Conservation (phyloP, 2,888 invertebrate genomes). For the Cryptus viduatorius region DNA sequence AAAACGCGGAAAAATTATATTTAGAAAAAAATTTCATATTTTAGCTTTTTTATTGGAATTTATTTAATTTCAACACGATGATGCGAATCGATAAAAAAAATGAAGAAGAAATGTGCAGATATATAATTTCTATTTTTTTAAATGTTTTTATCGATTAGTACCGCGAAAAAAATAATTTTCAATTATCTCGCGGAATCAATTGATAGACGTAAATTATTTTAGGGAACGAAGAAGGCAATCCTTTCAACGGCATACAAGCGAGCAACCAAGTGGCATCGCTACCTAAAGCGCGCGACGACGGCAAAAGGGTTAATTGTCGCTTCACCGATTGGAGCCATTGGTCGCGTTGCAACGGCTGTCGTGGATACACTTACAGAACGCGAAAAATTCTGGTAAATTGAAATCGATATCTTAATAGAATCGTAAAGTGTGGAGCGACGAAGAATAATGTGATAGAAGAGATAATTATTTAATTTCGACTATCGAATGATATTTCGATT, state of each 20-base stretch:
- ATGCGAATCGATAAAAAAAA: no score
- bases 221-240: conserved; percentile 63
- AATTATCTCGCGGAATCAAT: not conserved
- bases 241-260: conserved; percentile 78
- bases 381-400: conserved; percentile 79
- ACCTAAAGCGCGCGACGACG: conserved; percentile 65
- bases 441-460: not conserved
- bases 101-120: no score
- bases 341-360: conserved; percentile 92
- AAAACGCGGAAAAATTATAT: no score
- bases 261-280: conserved; percentile 78
- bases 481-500: not conserved
- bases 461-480: no score
- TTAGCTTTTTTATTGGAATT: no score
- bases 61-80: no score
- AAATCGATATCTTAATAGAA: not conserved
- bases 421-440: no score
- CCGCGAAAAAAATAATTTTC: not conserved
- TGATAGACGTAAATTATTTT: conserved; percentile 43
- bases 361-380: conserved; percentile 86
- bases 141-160: not conserved
- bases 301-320: conserved; percentile 87
- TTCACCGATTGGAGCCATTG: conserved; percentile 93
- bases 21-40: no score
- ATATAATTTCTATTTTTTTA: no score